phyloP scores from a whole-genome alignment of 2,888 invertebrate genomes.

The Lottia scabra region DNA sequence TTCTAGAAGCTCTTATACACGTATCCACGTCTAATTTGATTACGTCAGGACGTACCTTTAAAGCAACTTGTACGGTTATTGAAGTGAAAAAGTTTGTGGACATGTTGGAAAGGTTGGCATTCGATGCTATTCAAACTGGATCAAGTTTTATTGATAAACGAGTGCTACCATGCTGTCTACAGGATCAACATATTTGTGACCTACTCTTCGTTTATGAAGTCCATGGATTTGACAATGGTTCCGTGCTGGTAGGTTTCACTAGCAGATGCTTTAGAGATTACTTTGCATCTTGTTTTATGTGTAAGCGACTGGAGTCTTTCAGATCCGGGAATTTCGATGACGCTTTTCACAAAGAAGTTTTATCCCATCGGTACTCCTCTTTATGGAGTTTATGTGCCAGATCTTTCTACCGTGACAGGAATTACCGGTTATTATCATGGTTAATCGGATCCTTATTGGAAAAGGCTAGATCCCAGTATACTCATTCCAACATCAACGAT shows the following conservation, averaged over 20 bases:
- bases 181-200: constrained; percentile 35
- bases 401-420: not conserved
- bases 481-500: not conserved
- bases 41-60: not conserved
- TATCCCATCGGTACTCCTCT: not conserved
- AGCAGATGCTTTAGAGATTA: constrained; percentile 36
- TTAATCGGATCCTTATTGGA: not conserved
- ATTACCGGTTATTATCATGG: not conserved
- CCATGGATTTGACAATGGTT: constrained; percentile 30
- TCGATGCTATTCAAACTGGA: constrained; percentile 33
- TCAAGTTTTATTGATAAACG: constrained; percentile 34
- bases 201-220: constrained; percentile 34
- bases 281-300: constrained; percentile 35
- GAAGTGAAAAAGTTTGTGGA: not conserved
- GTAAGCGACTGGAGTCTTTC: constrained; percentile 29
- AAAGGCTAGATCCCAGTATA: not conserved
- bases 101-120: constrained; percentile 21
- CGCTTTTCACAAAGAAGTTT: not conserved
- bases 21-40: not conserved
- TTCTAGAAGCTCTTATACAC: not conserved
- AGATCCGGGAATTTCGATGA: not conserved
- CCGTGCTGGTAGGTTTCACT: constrained; percentile 29
- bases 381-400: not conserved
- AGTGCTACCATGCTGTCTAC: constrained; percentile 31
- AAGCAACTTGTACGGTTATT: not conserved